Evolutionary conservation across 2,113 vertebrate species (phyloP).

Genomic region (Nothoprocta perdicaria): DNA sequence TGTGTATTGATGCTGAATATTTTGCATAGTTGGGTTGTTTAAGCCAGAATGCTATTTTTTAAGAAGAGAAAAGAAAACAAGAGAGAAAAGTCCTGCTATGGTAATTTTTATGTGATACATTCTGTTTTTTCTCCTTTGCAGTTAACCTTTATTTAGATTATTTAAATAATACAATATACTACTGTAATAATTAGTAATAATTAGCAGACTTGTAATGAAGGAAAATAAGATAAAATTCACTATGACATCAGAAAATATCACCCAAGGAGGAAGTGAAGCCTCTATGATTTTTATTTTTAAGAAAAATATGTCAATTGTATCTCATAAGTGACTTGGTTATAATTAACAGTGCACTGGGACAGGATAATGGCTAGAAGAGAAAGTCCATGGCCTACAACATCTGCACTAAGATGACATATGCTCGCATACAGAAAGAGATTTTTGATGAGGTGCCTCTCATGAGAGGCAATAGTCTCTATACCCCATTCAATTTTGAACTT

Average conservation of each 20-base stretch:
- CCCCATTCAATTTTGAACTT: background rate
- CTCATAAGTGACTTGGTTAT: background rate
- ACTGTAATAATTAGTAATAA: background rate
- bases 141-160: background rate
- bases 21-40: background rate
- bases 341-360: background rate
- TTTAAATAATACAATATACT: accelerated
- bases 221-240: background rate
- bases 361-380: background rate
- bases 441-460: background rate
- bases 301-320: background rate
- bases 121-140: background rate
- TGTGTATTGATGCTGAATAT: background rate
- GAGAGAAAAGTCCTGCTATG: background rate
- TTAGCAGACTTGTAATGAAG: background rate
- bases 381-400: background rate
- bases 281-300: background rate
- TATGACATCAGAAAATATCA: background rate
- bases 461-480: background rate
- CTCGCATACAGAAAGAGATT: background rate
- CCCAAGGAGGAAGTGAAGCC: background rate
- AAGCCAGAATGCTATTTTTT: background rate
- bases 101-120: accelerated
- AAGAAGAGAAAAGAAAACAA: background rate
- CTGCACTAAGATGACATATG: accelerated